These are phyloP conservation scores for Diphyllodes magnificus DNA, from an alignment of 2,113 vertebrate species.

Conservation along the genomic window DNA sequence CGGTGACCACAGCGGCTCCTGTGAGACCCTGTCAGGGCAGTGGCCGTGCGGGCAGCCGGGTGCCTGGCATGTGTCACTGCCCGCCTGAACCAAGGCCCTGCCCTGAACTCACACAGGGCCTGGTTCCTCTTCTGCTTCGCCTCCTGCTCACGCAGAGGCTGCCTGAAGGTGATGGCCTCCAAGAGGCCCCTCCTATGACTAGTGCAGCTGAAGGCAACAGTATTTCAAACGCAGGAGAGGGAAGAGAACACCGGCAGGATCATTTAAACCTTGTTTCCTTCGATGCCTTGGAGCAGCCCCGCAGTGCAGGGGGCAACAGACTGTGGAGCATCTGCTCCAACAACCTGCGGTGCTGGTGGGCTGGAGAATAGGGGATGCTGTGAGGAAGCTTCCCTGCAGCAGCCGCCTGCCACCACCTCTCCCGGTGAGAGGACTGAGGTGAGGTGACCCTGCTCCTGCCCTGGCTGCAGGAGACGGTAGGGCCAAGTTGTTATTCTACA, in stretches of 20 bases:
- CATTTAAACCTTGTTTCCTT: neutral
- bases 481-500: neutral
- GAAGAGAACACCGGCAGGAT: neutral
- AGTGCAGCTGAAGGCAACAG: fast-evolving
- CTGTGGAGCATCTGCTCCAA: neutral
- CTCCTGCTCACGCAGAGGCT: fast-evolving
- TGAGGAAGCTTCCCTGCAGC: neutral
- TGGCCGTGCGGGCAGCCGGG: fast-evolving
- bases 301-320: fast-evolving
- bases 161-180: fast-evolving
- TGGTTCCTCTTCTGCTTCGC: fast-evolving
- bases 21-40: fast-evolving
- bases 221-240: neutral
- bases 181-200: neutral
- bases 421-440: fast-evolving
- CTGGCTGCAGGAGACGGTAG: neutral
- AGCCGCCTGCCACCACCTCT: fast-evolving
- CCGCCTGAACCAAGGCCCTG: neutral
- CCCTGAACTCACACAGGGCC: fast-evolving
- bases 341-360: fast-evolving
- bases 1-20: fast-evolving
- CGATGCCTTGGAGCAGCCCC: neutral
- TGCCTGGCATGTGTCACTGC: neutral
- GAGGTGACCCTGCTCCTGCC: neutral
- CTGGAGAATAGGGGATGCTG: neutral